Percentiles rank a stretch among this genome's conserved stretches.
Conservation (phyloP, 2,113 vertebrate species). For the Zosterops borbonicus region DNA sequence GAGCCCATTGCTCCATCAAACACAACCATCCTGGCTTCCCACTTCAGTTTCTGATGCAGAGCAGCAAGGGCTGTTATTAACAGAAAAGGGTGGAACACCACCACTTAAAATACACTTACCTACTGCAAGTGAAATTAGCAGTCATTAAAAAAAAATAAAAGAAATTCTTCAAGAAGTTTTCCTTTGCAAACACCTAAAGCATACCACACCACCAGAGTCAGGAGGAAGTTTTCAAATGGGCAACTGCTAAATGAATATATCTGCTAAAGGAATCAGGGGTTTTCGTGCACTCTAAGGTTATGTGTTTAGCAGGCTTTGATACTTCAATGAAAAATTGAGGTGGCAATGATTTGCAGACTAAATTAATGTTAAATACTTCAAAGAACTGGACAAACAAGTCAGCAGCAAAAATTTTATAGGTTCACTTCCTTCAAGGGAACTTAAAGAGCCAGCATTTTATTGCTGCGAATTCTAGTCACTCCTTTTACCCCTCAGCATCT, state of each 20-base stretch:
- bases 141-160: background rate
- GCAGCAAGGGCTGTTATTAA: background rate
- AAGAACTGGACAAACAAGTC: slow-evolving; percentile 77
- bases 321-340: slow-evolving; percentile 71
- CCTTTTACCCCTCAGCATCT: slow-evolving; percentile 84
- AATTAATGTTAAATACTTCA: slow-evolving; percentile 79
- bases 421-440: slow-evolving; percentile 76
- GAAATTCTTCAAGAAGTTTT: background rate
- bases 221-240: background rate
- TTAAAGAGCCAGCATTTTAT: slow-evolving; percentile 75
- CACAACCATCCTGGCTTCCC: background rate
- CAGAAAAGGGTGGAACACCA: background rate
- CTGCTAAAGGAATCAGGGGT: slow-evolving; percentile 45
- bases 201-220: background rate
- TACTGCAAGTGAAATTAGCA: background rate
- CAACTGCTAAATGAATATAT: slow-evolving; percentile 41
- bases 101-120: background rate
- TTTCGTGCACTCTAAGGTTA: background rate
- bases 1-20: background rate
- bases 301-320: slow-evolving; percentile 67
- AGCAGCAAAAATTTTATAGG: slow-evolving; percentile 77
- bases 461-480: slow-evolving; percentile 80
- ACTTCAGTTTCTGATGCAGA: background rate
- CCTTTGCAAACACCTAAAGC: background rate
- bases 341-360: slow-evolving; percentile 73